Evolutionary conservation across 1,140 invertebrate species (phyloP), one percentile per base, ranked within the genome.

Genomic region (Phortica variegata): DNA sequence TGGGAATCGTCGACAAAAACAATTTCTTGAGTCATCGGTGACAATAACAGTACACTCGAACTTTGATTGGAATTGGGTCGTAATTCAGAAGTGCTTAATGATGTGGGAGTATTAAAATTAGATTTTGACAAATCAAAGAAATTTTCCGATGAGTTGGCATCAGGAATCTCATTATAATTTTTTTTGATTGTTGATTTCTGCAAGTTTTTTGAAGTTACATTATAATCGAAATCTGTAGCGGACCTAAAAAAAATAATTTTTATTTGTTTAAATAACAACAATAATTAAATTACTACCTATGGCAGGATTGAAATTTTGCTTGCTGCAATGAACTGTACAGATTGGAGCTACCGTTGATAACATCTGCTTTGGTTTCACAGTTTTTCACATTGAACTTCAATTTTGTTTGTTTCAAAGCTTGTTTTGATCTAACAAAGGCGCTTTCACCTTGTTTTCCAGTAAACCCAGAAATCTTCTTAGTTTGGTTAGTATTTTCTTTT

Each of bases 21-120:
- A 13, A 49, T 49, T 32, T 49, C 47, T 19, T 49, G 33, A 12
- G 41, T 43, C 17, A 21, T 23, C 5, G 47, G 47, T 3, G 41
- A 43, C 13, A 49, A 37, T 12, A 49, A 38, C n/a, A 49, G 21
- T 4, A 49, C 40, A 33, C 47, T 49, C 2, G 47, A 49, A n/a
- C n/a, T n/a, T 18, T n/a, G 37, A 19, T 49, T 20, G 6, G 20
- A 9, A 10, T 6, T 13, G 33, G n/a, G n/a, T n/a, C n/a, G n/a
- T n/a, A n/a, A n/a, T n/a, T n/a, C n/a, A n/a, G n/a, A n/a, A n/a
- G n/a, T n/a, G n/a, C n/a, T n/a, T n/a, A n/a, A n/a, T n/a, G n/a
- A n/a, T n/a, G n/a, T n/a, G n/a, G n/a, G n/a, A n/a, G n/a, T n/a
- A n/a, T n/a, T n/a, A n/a, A n/a, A n/a, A n/a, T n/a, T n/a, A n/a